A percentile compares a stretch with the other conserved stretches of the same genome.
Conservation (phyloP, 30 jellyfish, hydroid and myxozoan species). For the Clytia hemisphaerica region DNA sequence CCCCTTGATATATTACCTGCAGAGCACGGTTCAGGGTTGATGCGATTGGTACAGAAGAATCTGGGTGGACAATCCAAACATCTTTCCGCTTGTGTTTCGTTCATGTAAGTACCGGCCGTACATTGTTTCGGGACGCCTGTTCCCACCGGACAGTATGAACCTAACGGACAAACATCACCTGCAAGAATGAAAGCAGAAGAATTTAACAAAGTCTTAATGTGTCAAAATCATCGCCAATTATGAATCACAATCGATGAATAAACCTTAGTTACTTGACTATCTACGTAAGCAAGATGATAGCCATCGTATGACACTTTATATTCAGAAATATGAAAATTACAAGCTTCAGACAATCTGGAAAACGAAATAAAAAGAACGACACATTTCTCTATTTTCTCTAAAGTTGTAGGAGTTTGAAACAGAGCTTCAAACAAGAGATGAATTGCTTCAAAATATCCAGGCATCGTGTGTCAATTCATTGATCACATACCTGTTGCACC, state of each 20-base stretch:
- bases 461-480: neutral
- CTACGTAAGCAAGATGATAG: no score
- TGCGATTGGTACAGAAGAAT: constrained; percentile 52
- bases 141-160: constrained; percentile 81
- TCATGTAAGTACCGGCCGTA: constrained; percentile 71
- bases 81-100: constrained; percentile 59
- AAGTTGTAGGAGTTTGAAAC: no score
- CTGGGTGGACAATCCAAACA: constrained; percentile 80
- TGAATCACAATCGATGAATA: no score
- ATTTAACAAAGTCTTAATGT: neutral
- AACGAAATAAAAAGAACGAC: no score
- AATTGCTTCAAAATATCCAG: neutral
- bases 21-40: constrained; percentile 54
- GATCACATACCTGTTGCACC: constrained; percentile 52
- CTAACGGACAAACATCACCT: constrained; percentile 49
- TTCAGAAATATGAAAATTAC: neutral
- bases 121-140: constrained; percentile 86
- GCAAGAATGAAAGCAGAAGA: neutral
- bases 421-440: no score
- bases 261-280: no score
- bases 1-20: no score
- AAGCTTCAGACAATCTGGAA: no score
- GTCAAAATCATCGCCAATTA: neutral
- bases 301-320: no score
- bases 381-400: no score